phyloP scores from a whole-genome alignment of 2,888 invertebrate species.

The Poecilus cupreus region DNA sequence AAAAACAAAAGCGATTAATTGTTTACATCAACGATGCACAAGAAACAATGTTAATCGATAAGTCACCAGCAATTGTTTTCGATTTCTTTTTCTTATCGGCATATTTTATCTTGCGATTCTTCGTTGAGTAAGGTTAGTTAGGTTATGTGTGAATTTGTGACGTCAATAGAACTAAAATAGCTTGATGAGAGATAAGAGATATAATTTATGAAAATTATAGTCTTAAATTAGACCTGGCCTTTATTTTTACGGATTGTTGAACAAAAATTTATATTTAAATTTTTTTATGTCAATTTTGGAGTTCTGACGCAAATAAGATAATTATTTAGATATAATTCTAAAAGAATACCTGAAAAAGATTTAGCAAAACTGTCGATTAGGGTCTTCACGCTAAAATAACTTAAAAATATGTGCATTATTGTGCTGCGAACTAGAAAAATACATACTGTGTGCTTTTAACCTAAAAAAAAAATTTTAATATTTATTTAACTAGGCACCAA shows the following conservation, averaged over 20 bases:
- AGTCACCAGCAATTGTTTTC: not conserved
- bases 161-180: constrained; percentile 1
- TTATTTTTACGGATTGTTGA: too few species aligned
- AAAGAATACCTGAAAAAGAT: not conserved
- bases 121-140: constrained; percentile 11
- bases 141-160: not conserved
- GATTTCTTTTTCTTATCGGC: not conserved
- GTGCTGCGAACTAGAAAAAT: too few species aligned
- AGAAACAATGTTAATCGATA: constrained; percentile 8
- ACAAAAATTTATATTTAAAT: too few species aligned
- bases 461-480: too few species aligned
- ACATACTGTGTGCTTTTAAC: too few species aligned
- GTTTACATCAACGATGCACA: constrained; percentile 1
- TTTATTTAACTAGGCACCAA: too few species aligned
- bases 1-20: constrained; percentile 30
- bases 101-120: not conserved
- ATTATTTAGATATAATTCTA: not conserved
- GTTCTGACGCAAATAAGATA: not conserved
- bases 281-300: not conserved
- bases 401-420: too few species aligned
- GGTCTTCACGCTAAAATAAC: too few species aligned
- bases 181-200: not conserved
- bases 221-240: too few species aligned
- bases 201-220: not conserved
- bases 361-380: too few species aligned